Evolutionary conservation across 92 coral and sea anemone species (phyloP).

Genomic region (Phenganax subtilis): DNA sequence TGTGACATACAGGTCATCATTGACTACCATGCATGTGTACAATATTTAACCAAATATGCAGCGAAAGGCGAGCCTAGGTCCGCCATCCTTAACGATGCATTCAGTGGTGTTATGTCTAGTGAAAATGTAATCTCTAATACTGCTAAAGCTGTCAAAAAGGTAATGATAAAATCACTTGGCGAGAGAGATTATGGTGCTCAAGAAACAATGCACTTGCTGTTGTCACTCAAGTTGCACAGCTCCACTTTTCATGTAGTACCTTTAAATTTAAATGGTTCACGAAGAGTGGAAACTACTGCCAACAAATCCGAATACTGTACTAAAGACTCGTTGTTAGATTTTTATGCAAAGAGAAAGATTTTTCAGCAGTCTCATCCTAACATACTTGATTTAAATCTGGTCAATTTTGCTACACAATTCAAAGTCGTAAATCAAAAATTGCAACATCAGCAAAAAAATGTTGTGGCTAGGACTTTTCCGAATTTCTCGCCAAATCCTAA

Average conservation of each 20-base stretch:
- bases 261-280: conserved; percentile 56
- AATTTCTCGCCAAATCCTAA: conserved; percentile 10
- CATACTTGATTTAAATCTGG: conserved; percentile 3
- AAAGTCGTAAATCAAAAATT: conserved; percentile 6
- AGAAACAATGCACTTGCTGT: conserved; percentile 64
- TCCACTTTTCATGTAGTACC: conserved; percentile 48
- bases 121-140: conserved; percentile 43
- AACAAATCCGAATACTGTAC: conserved; percentile 39
- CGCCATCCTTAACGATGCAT: conserved; percentile 58
- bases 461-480: neutral
- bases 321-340: conserved; percentile 51
- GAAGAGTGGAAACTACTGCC: conserved; percentile 37
- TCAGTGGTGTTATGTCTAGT: conserved; percentile 48
- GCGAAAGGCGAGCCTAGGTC: conserved; percentile 52
- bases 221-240: conserved; percentile 39
- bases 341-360: conserved; percentile 43
- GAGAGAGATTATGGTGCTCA: conserved; percentile 59
- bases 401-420: conserved; percentile 1
- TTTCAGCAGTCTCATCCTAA: neutral
- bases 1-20: conserved; percentile 49
- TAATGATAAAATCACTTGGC: conserved; percentile 59
- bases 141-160: conserved; percentile 43
- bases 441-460: conserved; percentile 20
- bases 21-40: conserved; percentile 55
- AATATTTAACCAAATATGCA: conserved; percentile 55